Evolutionary conservation across 2,113 vertebrate genomes (phyloP).

Genomic region (Hepsetus odoe): DNA sequence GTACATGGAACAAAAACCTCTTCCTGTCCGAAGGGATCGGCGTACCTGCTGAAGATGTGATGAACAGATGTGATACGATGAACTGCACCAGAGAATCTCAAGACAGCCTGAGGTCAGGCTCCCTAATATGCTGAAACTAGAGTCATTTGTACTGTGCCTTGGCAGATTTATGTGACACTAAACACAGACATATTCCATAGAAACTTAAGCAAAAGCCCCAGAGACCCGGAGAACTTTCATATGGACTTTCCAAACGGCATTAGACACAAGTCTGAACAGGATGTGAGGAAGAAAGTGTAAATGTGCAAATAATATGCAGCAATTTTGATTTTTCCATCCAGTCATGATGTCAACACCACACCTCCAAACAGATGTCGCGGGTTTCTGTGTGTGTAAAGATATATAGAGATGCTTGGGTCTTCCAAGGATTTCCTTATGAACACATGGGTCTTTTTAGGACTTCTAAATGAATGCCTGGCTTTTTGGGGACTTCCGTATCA

Average conservation of each 20-base stretch:
- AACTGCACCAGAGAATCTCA: background rate
- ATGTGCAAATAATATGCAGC: slow-evolving; percentile 1
- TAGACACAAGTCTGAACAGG: background rate
- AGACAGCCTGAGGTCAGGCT: background rate
- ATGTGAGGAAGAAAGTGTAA: background rate
- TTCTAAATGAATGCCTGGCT: no score
- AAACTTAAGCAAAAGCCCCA: background rate
- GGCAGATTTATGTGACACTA: background rate
- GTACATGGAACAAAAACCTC: background rate
- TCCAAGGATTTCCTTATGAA: no score
- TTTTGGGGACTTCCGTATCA: no score
- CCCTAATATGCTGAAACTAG: background rate
- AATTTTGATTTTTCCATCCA: background rate
- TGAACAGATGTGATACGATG: background rate
- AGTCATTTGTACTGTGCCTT: background rate
- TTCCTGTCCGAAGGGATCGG: background rate
- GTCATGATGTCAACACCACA: background rate
- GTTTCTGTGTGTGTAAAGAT: background rate
- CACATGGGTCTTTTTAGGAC: no score
- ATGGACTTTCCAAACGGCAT: background rate
- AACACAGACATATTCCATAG: background rate
- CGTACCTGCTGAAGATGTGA: background rate
- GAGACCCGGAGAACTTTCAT: background rate
- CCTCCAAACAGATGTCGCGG: background rate
- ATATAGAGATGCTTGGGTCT: background rate